These are phyloP conservation scores for Chloromyia formosa DNA, from an alignment of 2,888 invertebrate species.

Conservation along the genomic window DNA sequence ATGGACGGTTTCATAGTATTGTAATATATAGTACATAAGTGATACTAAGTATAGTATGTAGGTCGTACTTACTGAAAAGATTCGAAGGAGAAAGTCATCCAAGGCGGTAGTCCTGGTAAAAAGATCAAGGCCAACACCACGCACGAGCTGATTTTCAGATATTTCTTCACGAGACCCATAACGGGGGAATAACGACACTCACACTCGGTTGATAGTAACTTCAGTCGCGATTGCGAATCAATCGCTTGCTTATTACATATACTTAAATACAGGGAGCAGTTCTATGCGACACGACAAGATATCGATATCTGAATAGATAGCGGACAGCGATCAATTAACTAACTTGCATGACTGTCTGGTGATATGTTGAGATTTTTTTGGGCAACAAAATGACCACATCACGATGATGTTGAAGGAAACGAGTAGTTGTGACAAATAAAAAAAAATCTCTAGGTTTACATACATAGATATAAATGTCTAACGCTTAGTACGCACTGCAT, in stretches of 20 bases:
- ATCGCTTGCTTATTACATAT: not conserved
- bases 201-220: not conserved
- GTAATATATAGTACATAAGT: too few species aligned
- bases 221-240: not conserved
- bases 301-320: not conserved
- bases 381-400: too few species aligned
- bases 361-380: too few species aligned
- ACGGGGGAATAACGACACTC: too few species aligned
- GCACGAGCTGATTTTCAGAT: constrained; percentile 1
- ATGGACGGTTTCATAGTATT: not conserved
- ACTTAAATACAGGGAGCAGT: not conserved
- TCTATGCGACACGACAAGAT: not conserved
- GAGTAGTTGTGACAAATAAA: too few species aligned
- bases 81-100: constrained; percentile 70
- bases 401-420: too few species aligned
- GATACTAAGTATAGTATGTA: not conserved
- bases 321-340: not conserved
- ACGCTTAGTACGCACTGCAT: too few species aligned
- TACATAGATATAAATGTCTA: too few species aligned
- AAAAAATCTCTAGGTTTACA: too few species aligned
- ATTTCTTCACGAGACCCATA: not conserved
- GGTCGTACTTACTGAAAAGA: constrained; percentile 69
- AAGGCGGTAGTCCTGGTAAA: constrained; percentile 80
- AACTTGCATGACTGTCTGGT: not conserved
- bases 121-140: constrained; percentile 70